Evolutionary conservation across 2,113 vertebrate species (phyloP), one percentile per base, ranked within the genome.

Genomic region (Python bivittatus): DNA sequence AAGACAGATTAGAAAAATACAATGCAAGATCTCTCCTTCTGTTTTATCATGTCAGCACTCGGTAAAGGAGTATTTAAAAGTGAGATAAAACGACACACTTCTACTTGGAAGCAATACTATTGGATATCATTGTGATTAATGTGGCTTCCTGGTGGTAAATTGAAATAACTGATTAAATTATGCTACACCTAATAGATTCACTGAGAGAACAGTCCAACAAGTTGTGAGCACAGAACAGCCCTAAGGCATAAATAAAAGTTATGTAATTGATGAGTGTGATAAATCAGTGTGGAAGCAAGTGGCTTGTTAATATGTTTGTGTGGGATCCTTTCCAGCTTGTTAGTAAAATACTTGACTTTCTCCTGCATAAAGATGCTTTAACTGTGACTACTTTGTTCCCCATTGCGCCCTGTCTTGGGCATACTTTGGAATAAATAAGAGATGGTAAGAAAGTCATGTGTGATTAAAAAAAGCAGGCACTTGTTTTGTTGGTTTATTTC

Each of bases 111-210:
- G 86, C 89, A 91, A 17, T 93, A 90, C 93, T 95, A 94, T 95
- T 57, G 2, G 91, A 95, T 96, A 96, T 91, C 92, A 95, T 96
- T 93, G 91, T 83, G 88, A 94, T 93, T 95, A 96, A 96, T 94
- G 90, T 93, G 96, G 95, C 96, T 96, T 97, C 93, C 95, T 95
- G 44, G 94, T 97, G 92, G 96, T 96, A 98, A 98, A 97, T 96
- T 98, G 96, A 97, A 98, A 96, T 97, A 92, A 92, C 96, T 97
- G 97, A 98, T 98, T 97, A 96, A 97, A 97, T 98, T 97, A 84
- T 61, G 72, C 56, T 89, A 97, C 44, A 90, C 91, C 94, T 97
- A 97, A 97, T 96, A 98, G 97, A 96, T 97, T 97, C 90, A 94
- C 92, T 93, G 90, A 91, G 90, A 93, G 92, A 97, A 83, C 72